Percentiles rank a stretch among this genome's conserved stretches.
phyloP scores from a whole-genome alignment of 1,140 invertebrate species.

The Dolichoris vasculosae region DNA sequence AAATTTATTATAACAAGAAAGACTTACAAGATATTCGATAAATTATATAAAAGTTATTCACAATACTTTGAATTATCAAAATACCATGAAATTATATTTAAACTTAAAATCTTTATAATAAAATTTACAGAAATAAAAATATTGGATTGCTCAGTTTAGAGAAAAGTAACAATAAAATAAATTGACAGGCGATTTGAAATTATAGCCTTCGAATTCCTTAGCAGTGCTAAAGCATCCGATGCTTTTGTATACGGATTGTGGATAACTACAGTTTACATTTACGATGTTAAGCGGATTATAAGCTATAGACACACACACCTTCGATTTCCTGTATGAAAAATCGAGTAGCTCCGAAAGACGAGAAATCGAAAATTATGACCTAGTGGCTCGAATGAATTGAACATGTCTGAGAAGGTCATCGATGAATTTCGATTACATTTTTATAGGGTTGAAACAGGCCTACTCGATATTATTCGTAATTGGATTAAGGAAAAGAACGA shows the following conservation, averaged over 20 bases:
- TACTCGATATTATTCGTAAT: not conserved
- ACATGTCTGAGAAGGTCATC: not conserved
- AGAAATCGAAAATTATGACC: slow-evolving; percentile 26
- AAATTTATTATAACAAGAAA: too few species aligned
- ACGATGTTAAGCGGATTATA: slow-evolving; percentile 26
- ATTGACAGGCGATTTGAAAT: not conserved
- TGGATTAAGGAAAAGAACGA: not conserved
- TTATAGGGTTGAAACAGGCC: not conserved
- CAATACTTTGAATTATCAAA: too few species aligned
- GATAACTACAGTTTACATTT: not conserved
- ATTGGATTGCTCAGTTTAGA: not conserved
- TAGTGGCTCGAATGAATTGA: slow-evolving; percentile 24
- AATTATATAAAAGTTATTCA: too few species aligned
- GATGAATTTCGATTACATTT: slow-evolving; percentile 40
- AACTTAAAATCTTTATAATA: not conserved
- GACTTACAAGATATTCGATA: too few species aligned
- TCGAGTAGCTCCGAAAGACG: not conserved
- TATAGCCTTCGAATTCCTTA: not conserved
- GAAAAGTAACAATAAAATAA: not conserved
- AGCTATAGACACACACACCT: not conserved
- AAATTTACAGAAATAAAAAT: not conserved
- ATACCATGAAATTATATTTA: too few species aligned
- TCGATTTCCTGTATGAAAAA: not conserved
- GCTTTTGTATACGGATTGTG: not conserved
- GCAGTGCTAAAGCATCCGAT: not conserved